Evolutionary conservation across 2,797 vertebrate genomes (phyloP).

Genomic region (Sebastiscus tertius): DNA sequence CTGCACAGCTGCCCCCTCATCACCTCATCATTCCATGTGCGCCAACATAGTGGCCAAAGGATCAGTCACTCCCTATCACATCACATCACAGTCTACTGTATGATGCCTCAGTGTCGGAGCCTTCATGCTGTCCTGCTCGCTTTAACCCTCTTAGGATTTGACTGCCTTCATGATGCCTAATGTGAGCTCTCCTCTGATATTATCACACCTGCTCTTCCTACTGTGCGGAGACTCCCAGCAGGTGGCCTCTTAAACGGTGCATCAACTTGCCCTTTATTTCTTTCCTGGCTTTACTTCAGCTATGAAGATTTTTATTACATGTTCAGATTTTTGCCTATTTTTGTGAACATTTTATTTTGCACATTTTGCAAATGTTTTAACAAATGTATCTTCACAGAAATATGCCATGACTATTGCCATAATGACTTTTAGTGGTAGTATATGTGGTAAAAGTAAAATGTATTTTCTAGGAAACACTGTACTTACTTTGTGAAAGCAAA

Average conservation of each 20-base stretch:
- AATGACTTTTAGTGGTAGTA: neutral
- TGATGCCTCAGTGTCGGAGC: neutral
- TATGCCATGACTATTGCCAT: neutral
- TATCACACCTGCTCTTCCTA: slow-evolving; percentile 3
- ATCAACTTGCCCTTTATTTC: neutral
- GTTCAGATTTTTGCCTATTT: neutral
- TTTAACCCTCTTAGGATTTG: slow-evolving; percentile 27
- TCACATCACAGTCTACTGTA: neutral
- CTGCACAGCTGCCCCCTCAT: neutral
- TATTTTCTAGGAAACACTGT: neutral
- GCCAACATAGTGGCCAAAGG: neutral
- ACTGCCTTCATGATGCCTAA: neutral
- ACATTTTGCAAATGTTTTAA: neutral
- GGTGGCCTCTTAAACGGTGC: neutral
- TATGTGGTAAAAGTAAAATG: neutral
- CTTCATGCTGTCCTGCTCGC: neutral
- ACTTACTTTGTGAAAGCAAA: neutral
- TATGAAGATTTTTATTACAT: neutral
- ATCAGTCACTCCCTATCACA: slow-evolving; percentile 5
- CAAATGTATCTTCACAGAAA: neutral
- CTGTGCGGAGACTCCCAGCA: neutral
- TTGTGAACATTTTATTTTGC: neutral
- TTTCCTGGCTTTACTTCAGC: neutral
- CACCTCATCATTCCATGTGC: neutral
- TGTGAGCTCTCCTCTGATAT: neutral